phyloP scores from a whole-genome alignment of 2,113 vertebrate species.

The Pteropus alecto region DNA sequence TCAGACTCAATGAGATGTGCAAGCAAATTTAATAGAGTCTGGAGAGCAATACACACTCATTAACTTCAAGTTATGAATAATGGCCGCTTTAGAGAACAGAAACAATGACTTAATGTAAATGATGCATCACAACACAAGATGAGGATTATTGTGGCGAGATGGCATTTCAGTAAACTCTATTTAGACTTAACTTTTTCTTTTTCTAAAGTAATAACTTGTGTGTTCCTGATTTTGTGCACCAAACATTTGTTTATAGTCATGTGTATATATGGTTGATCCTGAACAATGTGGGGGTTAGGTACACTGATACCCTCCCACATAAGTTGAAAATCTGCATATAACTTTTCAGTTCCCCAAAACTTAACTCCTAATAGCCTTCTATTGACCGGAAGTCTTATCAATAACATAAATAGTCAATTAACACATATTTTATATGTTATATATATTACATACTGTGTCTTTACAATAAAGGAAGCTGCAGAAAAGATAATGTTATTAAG shows the following conservation, averaged over 20 bases:
- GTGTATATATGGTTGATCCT: neutral
- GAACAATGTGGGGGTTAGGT: neutral
- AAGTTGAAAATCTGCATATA: neutral
- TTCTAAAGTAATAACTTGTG: neutral
- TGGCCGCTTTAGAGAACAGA: constrained; percentile 35
- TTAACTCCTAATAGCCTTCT: neutral
- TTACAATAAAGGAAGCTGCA: neutral
- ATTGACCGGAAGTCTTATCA: neutral
- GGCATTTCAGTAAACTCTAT: neutral
- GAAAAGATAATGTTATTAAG: neutral
- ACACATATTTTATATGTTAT: neutral
- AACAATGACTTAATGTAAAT: neutral
- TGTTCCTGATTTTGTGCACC: neutral
- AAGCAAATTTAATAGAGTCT: constrained; percentile 68
- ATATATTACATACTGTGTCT: neutral
- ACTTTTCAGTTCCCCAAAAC: neutral
- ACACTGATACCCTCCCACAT: neutral
- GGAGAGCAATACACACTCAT: constrained; percentile 43
- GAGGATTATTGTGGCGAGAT: neutral
- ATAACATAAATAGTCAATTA: neutral
- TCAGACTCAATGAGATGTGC: constrained; percentile 68
- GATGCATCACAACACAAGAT: neutral
- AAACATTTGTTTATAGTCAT: neutral
- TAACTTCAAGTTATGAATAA: constrained; percentile 68
- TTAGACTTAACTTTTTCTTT: neutral